A percentile compares a stretch with the other conserved stretches of the same genome.
Conservation (phyloP, 2,888 invertebrate species). For the Brachyptera risi region DNA sequence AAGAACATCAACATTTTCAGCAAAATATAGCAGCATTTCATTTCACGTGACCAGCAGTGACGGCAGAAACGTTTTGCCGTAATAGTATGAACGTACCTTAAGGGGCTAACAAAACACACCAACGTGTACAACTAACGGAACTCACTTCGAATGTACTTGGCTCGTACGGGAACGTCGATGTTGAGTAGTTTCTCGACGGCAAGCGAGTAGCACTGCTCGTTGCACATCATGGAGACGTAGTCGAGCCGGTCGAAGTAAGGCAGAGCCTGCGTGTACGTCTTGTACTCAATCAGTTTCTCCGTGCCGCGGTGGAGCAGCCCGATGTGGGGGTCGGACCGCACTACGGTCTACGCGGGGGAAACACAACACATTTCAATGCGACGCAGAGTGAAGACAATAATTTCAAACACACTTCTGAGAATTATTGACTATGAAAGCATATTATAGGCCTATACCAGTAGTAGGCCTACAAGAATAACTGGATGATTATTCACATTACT, state of each 20-base stretch:
- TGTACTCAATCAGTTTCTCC: slow-evolving; percentile 97
- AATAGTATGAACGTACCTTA: too few relatives aligned
- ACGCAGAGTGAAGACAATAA: too few relatives aligned
- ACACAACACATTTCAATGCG: too few relatives aligned
- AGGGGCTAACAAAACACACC: background rate
- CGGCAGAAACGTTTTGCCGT: too few relatives aligned
- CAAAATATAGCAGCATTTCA: too few relatives aligned
- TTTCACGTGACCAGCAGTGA: too few relatives aligned
- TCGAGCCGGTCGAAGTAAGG: slow-evolving; percentile 98
- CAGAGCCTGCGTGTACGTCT: slow-evolving; percentile 95
- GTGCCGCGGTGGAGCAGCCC: slow-evolving; percentile 96
- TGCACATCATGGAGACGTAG: slow-evolving; percentile 99
- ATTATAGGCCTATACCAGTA: too few relatives aligned
- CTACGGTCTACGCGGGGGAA: slow-evolving; percentile 61
- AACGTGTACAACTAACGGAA: background rate
- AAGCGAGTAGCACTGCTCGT: slow-evolving; percentile 93
- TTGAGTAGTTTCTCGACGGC: slow-evolving; percentile 96
- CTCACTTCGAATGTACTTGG: slow-evolving; percentile 97
- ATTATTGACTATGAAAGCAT: too few relatives aligned
- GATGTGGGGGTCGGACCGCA: slow-evolving; percentile 92
- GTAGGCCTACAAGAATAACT: too few relatives aligned
- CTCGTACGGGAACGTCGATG: slow-evolving; percentile 88
- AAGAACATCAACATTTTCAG: too few relatives aligned
- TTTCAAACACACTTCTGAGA: too few relatives aligned
- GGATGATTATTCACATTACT: too few relatives aligned